phyloP scores from a whole-genome alignment of 1,140 invertebrate genomes.

The Anagrus nilaparvatae region DNA sequence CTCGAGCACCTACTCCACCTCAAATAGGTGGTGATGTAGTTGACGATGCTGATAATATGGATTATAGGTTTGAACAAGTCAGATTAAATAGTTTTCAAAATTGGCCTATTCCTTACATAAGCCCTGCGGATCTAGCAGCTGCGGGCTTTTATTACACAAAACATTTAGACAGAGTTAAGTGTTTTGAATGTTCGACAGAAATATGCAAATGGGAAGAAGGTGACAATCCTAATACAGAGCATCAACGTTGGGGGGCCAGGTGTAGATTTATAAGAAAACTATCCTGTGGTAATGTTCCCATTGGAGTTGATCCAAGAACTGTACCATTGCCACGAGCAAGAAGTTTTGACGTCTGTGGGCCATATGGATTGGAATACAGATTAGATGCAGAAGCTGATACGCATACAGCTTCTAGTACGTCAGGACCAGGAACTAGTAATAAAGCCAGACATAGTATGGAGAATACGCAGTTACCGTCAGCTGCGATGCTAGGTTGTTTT shows the following conservation, averaged over 20 bases:
- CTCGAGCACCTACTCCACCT: conserved; percentile 13
- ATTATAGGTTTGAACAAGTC: conserved; percentile 45
- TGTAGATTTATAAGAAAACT: conserved; percentile 60
- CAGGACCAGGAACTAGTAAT: too few relatives aligned
- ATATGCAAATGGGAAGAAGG: conserved; percentile 67
- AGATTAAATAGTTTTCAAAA: conserved; percentile 50
- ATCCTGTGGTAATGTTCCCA: conserved; percentile 53
- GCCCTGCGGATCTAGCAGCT: conserved; percentile 51
- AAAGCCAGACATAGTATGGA: too few relatives aligned
- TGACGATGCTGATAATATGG: conserved; percentile 22
- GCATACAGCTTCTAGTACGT: conserved; percentile 6
- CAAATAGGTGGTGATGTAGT: conserved; percentile 23
- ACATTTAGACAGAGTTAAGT: conserved; percentile 60
- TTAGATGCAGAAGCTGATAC: conserved; percentile 31
- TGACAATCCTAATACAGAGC: conserved; percentile 73
- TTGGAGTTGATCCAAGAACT: conserved; percentile 30
- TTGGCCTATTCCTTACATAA: conserved; percentile 48
- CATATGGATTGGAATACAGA: conserved; percentile 40
- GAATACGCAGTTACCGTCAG: conserved; percentile 40
- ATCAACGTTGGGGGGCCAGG: conserved; percentile 64
- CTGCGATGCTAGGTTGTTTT: conserved; percentile 25
- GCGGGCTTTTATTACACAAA: conserved; percentile 77
- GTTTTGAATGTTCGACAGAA: conserved; percentile 77
- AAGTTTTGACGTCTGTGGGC: conserved; percentile 52
- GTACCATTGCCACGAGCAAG: conserved; percentile 22